A percentile compares a stretch with the other conserved stretches of the same genome.
Evolutionary conservation across 2,888 invertebrate genomes (phyloP).

Genomic region (Eilema sororculum): DNA sequence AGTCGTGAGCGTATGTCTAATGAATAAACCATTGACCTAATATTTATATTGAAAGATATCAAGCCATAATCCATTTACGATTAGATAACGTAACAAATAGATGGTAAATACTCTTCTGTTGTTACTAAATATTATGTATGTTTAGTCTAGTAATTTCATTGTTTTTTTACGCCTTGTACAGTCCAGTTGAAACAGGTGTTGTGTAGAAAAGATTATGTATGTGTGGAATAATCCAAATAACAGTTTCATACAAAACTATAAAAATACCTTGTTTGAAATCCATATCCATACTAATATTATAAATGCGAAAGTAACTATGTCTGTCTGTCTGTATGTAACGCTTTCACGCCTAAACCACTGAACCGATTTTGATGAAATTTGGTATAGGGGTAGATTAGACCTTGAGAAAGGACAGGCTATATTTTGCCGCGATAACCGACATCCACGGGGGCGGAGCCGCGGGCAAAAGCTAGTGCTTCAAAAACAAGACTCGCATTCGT

Average conservation of each 20-base stretch:
- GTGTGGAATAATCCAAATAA: neutral
- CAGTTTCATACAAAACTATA: neutral
- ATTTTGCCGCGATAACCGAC: no score
- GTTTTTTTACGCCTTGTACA: neutral
- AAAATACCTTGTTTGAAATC: neutral
- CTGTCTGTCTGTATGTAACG: no score
- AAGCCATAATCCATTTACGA: neutral
- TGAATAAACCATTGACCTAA: neutral
- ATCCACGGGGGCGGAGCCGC: no score
- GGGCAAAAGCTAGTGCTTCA: no score
- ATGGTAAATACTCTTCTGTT: neutral
- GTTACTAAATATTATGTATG: neutral
- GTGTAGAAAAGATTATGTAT: neutral
- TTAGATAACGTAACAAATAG: neutral
- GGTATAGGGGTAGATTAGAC: no score
- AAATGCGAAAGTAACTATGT: neutral
- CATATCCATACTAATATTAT: no score
- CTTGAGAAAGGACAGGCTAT: no score
- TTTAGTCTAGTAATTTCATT: conserved; percentile 2
- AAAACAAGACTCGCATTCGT: neutral
- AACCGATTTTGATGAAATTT: no score
- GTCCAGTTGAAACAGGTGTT: neutral
- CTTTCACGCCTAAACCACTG: no score
- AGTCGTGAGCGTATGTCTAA: neutral
- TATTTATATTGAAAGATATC: neutral